Evolutionary conservation across 2,888 invertebrate genomes (phyloP), one percentile per base, ranked within the genome.

Genomic region (Eulithis prunata): DNA sequence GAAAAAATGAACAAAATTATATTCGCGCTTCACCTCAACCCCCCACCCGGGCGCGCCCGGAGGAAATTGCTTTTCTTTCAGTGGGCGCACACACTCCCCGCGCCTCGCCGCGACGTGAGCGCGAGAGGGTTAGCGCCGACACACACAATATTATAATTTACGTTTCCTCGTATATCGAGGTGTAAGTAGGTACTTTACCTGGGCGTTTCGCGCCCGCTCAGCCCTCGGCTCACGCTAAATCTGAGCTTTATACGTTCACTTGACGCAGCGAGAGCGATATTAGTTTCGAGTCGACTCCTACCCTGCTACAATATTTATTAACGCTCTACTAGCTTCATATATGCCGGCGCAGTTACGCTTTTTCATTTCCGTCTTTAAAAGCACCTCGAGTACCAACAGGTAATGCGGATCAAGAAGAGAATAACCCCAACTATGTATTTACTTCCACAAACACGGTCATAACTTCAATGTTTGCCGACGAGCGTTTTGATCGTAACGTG

Each of bases 1-100:
- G 89, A 92, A 92, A 93, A 93, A 93, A 92, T 93, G 93, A 93
- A 91, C 91, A 92, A 92, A 93, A 93, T 93, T 92, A 93, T 93
- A 93, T 93, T 92, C 92, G 91, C 91, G 91, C 91, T 90, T 89
- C 90, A 90, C 87, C 89, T 86, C 88, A 84, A 82, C 82, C 87
- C 89, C 85, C 79, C 71, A 45, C 73, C 74, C 64, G 57, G 85
- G 81, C 82, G 85, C 87, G 84, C 87, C 86, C 88, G 83, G 83
- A 90, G 91, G 91, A 92, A 92, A 92, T 93, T 93, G 92, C 92
- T 92, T 93, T 93, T 93, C 92, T 93, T 93, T 93, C 93, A 92
- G 90, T 86, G 90, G 89, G 90, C 90, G 85, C 90, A 89, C 90
- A 89, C 89, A 87, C 90, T 86, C 82, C 79, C 72, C 72, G 62